Conservation (phyloP, 2,888 invertebrate genomes). For the Cephalotes varians region DNA sequence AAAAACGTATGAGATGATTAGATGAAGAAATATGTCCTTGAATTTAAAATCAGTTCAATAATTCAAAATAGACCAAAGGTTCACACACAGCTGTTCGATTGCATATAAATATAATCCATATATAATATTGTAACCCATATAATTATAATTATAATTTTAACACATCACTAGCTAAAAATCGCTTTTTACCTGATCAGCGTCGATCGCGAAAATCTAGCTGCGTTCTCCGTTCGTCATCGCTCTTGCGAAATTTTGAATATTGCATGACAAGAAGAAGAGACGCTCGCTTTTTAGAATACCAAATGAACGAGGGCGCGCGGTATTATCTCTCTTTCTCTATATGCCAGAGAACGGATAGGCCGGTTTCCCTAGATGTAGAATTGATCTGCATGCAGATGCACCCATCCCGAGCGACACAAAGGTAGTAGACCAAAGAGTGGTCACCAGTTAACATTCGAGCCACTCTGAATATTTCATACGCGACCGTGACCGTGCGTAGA, state of each 20-base stretch:
- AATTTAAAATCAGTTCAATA: background rate
- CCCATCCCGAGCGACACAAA: constrained; percentile 19
- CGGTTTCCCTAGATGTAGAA: constrained; percentile 33
- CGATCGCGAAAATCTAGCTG: background rate
- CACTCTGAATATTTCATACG: constrained; percentile 58
- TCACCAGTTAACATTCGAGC: constrained; percentile 38
- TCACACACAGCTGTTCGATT: background rate
- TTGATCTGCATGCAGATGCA: constrained; percentile 55
- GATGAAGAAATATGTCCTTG: background rate
- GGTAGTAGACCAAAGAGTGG: constrained; percentile 35
- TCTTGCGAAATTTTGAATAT: constrained; percentile 46
- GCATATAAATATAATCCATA: background rate
- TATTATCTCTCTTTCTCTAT: constrained; percentile 30
- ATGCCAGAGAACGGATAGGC: constrained; percentile 32
- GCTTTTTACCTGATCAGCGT: background rate
- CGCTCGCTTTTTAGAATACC: constrained; percentile 49
- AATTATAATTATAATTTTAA: background rate
- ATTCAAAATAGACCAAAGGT: background rate
- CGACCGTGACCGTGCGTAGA: constrained; percentile 43
- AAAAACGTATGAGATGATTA: background rate
- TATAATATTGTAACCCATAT: too few species aligned
- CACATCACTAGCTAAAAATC: too few species aligned
- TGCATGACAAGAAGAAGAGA: constrained; percentile 49
- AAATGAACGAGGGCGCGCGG: constrained; percentile 24
- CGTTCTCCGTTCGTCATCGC: background rate